A percentile compares a stretch with the other conserved stretches of the same genome.
Evolutionary conservation across 2,888 invertebrate species (phyloP).

Genomic region (Mellilla xanthometata): DNA sequence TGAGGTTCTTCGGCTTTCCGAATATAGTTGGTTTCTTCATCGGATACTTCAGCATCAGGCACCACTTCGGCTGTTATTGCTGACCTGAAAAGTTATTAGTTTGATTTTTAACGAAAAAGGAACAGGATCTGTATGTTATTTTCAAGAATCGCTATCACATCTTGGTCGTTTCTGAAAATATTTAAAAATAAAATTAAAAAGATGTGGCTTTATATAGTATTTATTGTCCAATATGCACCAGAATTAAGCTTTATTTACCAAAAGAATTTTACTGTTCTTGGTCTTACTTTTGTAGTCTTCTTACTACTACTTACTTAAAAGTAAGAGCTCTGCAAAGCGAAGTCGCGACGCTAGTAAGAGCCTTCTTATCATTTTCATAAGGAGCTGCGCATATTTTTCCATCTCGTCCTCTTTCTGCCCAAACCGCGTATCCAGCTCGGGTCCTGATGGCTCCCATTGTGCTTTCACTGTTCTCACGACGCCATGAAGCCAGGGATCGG

Average conservation of each 20-base stretch:
- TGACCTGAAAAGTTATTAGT: slow-evolving; percentile 69
- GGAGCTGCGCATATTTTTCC: slow-evolving; percentile 93
- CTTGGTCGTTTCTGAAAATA: too few species aligned
- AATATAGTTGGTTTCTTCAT: slow-evolving; percentile 69
- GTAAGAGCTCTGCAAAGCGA: slow-evolving; percentile 90
- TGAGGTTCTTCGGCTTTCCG: slow-evolving; percentile 63
- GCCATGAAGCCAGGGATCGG: slow-evolving; percentile 85
- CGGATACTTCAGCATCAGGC: slow-evolving; percentile 84
- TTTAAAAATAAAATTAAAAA: too few species aligned
- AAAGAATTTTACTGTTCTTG: too few species aligned
- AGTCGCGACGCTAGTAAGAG: slow-evolving; percentile 87
- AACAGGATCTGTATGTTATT: too few species aligned
- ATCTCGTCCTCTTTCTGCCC: slow-evolving; percentile 90
- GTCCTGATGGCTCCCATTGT: slow-evolving; percentile 88
- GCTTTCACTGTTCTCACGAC: slow-evolving; percentile 84
- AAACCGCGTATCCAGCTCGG: slow-evolving; percentile 91
- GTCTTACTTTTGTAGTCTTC: too few species aligned
- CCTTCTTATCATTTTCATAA: slow-evolving; percentile 84
- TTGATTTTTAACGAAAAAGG: too few species aligned
- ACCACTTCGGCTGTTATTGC: slow-evolving; percentile 87
- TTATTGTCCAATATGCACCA: too few species aligned
- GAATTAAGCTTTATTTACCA: too few species aligned
- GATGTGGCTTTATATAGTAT: too few species aligned
- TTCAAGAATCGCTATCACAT: too few species aligned
- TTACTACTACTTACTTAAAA: slow-evolving; percentile 87